Base-by-base conservation (phyloP, 1,140 invertebrate species). In the Pogonognathellus flavescens region DNA sequence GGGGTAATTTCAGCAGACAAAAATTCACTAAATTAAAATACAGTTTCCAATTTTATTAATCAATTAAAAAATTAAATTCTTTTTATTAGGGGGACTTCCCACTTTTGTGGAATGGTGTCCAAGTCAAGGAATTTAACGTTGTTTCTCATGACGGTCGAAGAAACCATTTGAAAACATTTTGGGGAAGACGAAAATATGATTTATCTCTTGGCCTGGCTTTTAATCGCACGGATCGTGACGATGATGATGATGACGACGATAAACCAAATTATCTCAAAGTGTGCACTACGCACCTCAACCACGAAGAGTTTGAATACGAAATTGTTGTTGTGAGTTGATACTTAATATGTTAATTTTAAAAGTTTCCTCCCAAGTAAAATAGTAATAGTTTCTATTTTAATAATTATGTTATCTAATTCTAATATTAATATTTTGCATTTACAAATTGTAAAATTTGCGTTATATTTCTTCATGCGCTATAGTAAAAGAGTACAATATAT, bases 251-350 rank as follows among this genome's bases (percentile, higher is more conserved):
- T 72, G 53, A 62, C 18, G 41, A 50, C n/a, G 41, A 50, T 0
- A 72, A 72, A n/a, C 10, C 0, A 1, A 31, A 49, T 7, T 18
- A 10, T 50, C n/a, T 76, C 3, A 20, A 50, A 20, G 70, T 76
- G 5, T 86, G 85, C 76, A 81, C 70, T 3, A 57, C 60, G 10
- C 85, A 86, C 18, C 25, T 86, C 4, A 52, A 83, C 20, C 85
- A 86, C 59, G 85, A 83, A 13, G 80, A 66, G n/a, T 86, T 86
- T 57, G n/a, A 53, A 0, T 86, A 86, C n/a, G 16, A 82, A 72
- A 82, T 86, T 0, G 13, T n/a, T 20, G 25, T 83, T 53, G 81
- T 83, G 57, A 86, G 72, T 50, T 14, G 3, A 41, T 50, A 1
- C 14, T n/a, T 66, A 49, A 49, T n/a, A 49, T 8, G 6, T n/a